Evolutionary conservation across 2,888 invertebrate genomes (phyloP).

Genomic region (Thecophora atra): DNA sequence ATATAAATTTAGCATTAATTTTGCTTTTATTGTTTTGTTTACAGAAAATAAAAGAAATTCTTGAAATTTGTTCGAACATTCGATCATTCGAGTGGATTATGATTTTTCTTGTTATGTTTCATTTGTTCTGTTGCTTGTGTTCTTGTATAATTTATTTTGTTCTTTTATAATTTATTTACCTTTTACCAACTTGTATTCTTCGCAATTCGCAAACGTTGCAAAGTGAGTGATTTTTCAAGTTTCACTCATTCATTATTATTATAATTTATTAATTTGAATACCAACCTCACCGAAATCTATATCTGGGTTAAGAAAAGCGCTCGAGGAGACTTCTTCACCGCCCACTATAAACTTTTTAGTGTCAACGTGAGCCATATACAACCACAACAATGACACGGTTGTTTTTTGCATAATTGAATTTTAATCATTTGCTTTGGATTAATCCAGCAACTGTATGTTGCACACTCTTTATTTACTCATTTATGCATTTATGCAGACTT

Average conservation of each 20-base stretch:
- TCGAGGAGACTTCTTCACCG: constrained; percentile 9
- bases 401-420: constrained; percentile 30
- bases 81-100: no score
- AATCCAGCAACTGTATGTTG: background rate
- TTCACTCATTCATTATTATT: background rate
- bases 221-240: no score
- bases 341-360: background rate
- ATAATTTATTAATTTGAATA: background rate
- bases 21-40: no score
- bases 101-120: no score
- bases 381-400: background rate
- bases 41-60: no score
- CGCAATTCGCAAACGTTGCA: no score
- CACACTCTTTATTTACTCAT: background rate
- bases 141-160: no score
- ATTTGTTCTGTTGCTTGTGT: no score
- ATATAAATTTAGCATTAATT: no score
- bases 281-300: background rate
- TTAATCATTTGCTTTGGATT: constrained; percentile 22
- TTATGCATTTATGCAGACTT: background rate
- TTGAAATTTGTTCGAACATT: no score
- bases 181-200: no score
- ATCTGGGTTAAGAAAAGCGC: background rate
- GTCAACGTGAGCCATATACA: background rate
- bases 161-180: no score